A percentile compares a stretch with the other conserved stretches of the same genome.
Evolutionary conservation across 2,888 invertebrate species (phyloP).

Genomic region (Acronicta leporina): DNA sequence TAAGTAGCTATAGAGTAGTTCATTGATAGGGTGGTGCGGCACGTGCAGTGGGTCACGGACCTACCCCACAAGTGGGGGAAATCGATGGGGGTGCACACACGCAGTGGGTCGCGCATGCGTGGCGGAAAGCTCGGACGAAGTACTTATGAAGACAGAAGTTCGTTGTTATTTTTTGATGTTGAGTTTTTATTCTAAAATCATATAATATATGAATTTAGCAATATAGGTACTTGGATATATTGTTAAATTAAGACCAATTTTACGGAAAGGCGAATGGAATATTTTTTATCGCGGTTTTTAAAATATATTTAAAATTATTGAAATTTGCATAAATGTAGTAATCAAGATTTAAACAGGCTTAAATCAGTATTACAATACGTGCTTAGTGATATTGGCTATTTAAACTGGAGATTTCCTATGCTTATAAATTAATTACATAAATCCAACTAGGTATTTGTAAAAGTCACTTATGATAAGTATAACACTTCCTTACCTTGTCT

Average conservation of each 20-base stretch:
- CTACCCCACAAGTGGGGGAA: conserved; percentile 81
- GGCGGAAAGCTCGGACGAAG: conserved; percentile 33
- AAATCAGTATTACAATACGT: no score
- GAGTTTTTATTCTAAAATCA: not conserved
- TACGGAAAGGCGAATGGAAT: no score
- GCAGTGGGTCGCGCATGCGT: conserved; percentile 77
- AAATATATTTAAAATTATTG: no score
- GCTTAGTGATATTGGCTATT: no score
- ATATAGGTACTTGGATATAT: no score
- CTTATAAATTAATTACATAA: not conserved
- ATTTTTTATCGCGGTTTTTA: no score
- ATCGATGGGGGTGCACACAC: conserved; percentile 78
- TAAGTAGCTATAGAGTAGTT: conserved; percentile 38
- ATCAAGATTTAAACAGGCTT: no score
- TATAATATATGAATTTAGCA: not conserved
- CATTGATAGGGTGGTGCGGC: conserved; percentile 61
- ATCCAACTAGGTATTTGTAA: not conserved
- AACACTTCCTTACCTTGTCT: not conserved
- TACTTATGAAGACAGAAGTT: conserved; percentile 62
- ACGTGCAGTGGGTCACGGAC: conserved; percentile 74
- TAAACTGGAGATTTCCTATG: no score
- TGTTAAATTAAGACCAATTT: no score
- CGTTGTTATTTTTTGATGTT: not conserved
- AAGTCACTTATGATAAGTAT: no score
- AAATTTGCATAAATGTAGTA: no score